Conservation (phyloP, 1,140 invertebrate genomes). For the Ostrea edulis region DNA sequence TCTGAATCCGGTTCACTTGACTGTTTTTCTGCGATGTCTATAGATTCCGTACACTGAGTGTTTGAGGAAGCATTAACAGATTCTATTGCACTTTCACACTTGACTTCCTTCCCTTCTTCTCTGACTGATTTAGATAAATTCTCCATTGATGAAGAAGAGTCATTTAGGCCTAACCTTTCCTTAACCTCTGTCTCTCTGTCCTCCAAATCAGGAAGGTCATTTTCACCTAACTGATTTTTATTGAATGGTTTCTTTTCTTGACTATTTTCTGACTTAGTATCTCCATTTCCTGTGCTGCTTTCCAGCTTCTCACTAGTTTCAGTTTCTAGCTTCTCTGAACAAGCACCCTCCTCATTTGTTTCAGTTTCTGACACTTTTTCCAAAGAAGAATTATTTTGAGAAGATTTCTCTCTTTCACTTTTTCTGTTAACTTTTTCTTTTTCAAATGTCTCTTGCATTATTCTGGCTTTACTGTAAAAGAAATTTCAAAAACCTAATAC, state of each 20-base stretch:
- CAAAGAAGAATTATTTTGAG: background rate
- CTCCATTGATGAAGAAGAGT: background rate
- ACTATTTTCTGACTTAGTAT: background rate
- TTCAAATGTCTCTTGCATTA: constrained; percentile 64
- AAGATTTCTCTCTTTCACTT: constrained; percentile 28
- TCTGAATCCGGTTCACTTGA: background rate
- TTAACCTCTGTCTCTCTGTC: background rate
- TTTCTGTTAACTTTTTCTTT: constrained; percentile 48
- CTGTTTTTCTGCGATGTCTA: background rate
- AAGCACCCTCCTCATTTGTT: background rate
- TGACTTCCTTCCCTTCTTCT: background rate
- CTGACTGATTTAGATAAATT: background rate
- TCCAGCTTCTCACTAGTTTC: constrained; percentile 43
- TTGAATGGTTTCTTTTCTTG: background rate
- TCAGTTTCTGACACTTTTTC: background rate
- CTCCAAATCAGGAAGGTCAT: background rate
- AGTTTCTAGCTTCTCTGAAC: constrained; percentile 44
- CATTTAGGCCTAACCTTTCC: background rate
- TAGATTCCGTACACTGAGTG: constrained; percentile 20
- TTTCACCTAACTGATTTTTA: background rate
- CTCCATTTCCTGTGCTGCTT: constrained; percentile 42
- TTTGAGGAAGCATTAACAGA: background rate
- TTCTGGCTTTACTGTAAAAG: constrained; percentile 64
- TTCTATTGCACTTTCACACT: background rate
- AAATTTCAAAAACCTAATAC: background rate